Conservation (phyloP, 2,113 vertebrate genomes). For the Daboia siamensis region DNA sequence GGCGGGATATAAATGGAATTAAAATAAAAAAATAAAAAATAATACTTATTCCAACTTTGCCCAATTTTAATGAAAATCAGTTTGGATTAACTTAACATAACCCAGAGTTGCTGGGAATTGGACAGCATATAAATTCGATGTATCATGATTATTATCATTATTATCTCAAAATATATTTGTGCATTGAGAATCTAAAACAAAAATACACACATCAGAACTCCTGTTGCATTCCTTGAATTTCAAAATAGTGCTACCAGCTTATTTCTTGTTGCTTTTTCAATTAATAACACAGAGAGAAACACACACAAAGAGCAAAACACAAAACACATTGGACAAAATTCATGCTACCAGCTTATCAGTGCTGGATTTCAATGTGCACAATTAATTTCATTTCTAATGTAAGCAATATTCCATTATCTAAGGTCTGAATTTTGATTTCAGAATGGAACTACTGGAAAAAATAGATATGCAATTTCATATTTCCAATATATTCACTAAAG, state of each 20-base stretch:
- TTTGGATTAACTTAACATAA: background rate
- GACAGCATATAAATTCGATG: background rate
- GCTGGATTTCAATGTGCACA: background rate
- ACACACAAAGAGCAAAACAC: too few species aligned
- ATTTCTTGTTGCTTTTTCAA: too few species aligned
- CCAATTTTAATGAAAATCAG: too few species aligned
- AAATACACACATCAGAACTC: background rate
- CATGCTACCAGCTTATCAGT: background rate
- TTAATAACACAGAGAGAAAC: too few species aligned
- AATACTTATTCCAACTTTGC: background rate
- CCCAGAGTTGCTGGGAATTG: background rate
- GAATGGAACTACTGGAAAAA: background rate
- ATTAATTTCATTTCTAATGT: background rate
- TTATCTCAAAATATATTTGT: background rate
- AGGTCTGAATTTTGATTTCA: background rate
- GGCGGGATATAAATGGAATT: too few species aligned
- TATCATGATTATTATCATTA: background rate
- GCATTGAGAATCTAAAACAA: conserved; percentile 8
- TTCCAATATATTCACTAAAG: background rate
- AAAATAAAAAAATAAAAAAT: too few species aligned
- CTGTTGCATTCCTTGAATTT: background rate
- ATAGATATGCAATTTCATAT: background rate
- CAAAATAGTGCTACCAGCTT: background rate
- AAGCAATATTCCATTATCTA: background rate
- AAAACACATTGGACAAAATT: background rate